Base-by-base conservation (phyloP, 2,888 invertebrate genomes). In the Synergus japonicus region DNA sequence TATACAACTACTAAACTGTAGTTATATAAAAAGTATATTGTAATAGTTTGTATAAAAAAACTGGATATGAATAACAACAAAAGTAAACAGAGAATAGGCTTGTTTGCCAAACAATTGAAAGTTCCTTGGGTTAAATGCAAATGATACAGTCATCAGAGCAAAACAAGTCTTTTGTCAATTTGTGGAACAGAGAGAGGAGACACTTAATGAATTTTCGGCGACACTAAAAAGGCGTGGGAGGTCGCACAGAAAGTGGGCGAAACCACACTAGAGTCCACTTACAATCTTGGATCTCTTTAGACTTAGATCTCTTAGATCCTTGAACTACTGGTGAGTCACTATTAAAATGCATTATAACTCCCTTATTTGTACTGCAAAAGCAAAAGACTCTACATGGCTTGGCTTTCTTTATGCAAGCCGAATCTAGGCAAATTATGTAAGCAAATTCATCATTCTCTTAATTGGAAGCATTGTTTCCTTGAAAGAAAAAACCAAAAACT, bases 331-430 rank as follows among this genome's bases (percentile, higher is more conserved):
- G 54, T 73, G 73, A 73, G 29, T 73, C 73, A 73, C 73, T 8
- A n/a, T 37, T 37, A 58, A 29, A 41, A 49, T 73, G 54, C 73
- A 73, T 29, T 63, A 54, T 49, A 69, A 22, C 37, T 46, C 15
- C 69, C 73, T 73, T 73, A 73, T 54, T 73, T 10, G 73, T 73
- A 54, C 18, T n/a, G 73, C 37, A 73, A 73, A 54, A 54, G 49
- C 73, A 49, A 54, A 73, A 73, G 29, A 9, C 73, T 73, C 41
- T 58, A 73, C 18, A 73, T 58, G 73, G 54, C 4, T 63, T 12
- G 37, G 37, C 37, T 73, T 54, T 37, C 73, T 18, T 73, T 73
- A 54, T 41, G n/a, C 54, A 49, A n/a, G 10, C 73, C 41, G 73
- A 73, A 73, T 73, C 54, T 54, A 54, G 13, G 49, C 37, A 73